These are phyloP conservation scores for Poeciliopsis paucimaculata DNA, from an alignment of 2,797 vertebrate genomes.

Conservation along the genomic window DNA sequence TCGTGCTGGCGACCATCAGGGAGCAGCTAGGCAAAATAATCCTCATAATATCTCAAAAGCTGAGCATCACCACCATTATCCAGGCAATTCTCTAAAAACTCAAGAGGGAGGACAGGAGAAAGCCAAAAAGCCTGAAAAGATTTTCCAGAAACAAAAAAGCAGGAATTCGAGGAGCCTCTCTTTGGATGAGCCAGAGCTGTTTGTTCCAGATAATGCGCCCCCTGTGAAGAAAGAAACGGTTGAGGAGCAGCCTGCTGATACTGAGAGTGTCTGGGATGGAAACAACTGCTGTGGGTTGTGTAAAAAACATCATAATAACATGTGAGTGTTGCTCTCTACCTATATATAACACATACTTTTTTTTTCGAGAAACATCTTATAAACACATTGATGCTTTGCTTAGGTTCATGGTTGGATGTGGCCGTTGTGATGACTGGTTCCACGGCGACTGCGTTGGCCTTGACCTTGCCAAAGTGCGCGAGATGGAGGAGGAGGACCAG, in stretches of 20 bases:
- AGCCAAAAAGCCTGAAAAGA: constrained; percentile 88
- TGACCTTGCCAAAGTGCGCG: constrained; percentile 92
- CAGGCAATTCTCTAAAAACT: constrained; percentile 61
- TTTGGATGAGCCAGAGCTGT: constrained; percentile 93
- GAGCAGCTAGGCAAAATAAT: constrained; percentile 53
- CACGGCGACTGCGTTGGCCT: constrained; percentile 97
- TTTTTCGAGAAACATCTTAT: not conserved
- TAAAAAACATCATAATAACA: constrained; percentile 95
- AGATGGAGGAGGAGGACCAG: constrained; percentile 97
- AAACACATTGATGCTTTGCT: not conserved
- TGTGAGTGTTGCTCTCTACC: constrained; percentile 75
- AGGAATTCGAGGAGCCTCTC: constrained; percentile 89
- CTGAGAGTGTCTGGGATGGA: constrained; percentile 89
- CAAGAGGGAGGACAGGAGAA: constrained; percentile 87
- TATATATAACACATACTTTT: not conserved
- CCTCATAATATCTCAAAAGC: constrained; percentile 75
- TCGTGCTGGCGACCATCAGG: constrained; percentile 70
- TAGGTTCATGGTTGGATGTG: constrained; percentile 99
- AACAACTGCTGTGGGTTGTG: constrained; percentile 96
- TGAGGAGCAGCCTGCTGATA: constrained; percentile 75
- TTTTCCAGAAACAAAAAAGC: constrained; percentile 86
- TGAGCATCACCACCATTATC: constrained; percentile 73
- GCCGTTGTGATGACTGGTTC: constrained; percentile 98
- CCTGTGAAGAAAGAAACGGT: constrained; percentile 83
- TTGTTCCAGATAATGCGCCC: constrained; percentile 98